Evolutionary conservation across 2,888 invertebrate species (phyloP), one percentile per base, ranked within the genome.

Genomic region (Chironomus riparius): DNA sequence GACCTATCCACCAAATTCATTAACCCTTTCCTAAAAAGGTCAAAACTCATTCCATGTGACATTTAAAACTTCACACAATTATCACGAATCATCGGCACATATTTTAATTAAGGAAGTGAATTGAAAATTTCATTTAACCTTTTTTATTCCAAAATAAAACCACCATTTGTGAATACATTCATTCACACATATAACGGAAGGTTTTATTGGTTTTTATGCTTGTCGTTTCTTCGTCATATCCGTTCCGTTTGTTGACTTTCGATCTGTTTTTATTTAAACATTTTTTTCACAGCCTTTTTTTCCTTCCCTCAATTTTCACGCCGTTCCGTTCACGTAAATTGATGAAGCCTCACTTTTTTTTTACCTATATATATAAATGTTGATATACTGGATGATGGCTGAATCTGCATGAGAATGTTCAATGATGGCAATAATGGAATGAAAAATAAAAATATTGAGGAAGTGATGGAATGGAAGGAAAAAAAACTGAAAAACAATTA

Each of bases 401-500:
- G 7, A 7, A 38, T 38, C 38, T 38, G 38, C 38, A 38, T 38
- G 38, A 38, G 38, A 38, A 38, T 38, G 7, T 10, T 38, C 38
- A 10, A 10, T 38, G 38, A 38, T 10, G 38, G 38, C 10, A 7
- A 38, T 38, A 38, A 38, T 38, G 38, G 10, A 38, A 38, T 38
- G 38, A 2, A 56, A n/a, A 4, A 50, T 13, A 50, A 4, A 56
- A 18, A 56, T 7, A 56, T 56, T 6, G 12, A 56, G 56, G n/a
- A n/a, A n/a, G 1, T 50, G 50, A 13, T 4, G 15, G 13, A n/a
- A 56, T 56, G 4, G 56, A 56, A 56, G 18, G 2, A 15, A 15
- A 50, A n/a, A 50, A 50, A 50, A 24, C 28, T 24, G 68, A 38
- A 68, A 68, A 68, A 38, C 68, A 68, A 68, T 68, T 68, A 68